Evolutionary conservation across 2,113 vertebrate species (phyloP).

Genomic region (Todiramphus chloris): DNA sequence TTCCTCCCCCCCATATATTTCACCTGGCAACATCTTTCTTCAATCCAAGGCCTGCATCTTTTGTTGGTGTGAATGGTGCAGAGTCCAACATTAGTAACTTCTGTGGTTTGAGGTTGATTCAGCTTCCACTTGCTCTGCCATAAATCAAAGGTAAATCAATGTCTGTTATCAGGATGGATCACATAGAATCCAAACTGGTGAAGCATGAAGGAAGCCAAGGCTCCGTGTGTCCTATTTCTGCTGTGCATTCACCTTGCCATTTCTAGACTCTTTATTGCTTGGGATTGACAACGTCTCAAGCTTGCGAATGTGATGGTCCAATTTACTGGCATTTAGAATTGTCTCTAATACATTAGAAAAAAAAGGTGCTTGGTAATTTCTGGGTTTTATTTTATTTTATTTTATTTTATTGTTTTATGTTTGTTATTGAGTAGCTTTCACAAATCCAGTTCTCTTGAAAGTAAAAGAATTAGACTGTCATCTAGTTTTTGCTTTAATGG

Average conservation of each 20-base stretch:
- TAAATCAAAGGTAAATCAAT: neutral
- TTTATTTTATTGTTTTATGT: neutral
- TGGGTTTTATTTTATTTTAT: neutral
- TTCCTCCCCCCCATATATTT: neutral
- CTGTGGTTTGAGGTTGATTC: neutral
- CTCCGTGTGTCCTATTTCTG: neutral
- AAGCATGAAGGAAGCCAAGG: neutral
- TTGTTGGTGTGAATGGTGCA: neutral
- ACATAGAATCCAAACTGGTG: neutral
- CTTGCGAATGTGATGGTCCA: neutral
- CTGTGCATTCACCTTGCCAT: neutral
- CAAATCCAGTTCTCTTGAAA: neutral
- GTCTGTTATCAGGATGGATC: neutral
- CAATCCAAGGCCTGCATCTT: neutral
- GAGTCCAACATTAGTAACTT: neutral
- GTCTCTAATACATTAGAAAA: neutral
- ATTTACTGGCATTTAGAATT: neutral
- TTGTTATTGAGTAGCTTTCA: constrained; percentile 3
- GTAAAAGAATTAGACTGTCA: neutral
- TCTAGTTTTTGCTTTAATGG: constrained; percentile 10
- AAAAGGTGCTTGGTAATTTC: neutral
- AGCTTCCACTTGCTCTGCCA: neutral
- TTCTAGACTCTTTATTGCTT: neutral
- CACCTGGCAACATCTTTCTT: neutral
- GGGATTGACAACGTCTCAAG: neutral